phyloP scores from a whole-genome alignment of 2,797 vertebrate genomes.

The Poeciliopsis gracilis region DNA sequence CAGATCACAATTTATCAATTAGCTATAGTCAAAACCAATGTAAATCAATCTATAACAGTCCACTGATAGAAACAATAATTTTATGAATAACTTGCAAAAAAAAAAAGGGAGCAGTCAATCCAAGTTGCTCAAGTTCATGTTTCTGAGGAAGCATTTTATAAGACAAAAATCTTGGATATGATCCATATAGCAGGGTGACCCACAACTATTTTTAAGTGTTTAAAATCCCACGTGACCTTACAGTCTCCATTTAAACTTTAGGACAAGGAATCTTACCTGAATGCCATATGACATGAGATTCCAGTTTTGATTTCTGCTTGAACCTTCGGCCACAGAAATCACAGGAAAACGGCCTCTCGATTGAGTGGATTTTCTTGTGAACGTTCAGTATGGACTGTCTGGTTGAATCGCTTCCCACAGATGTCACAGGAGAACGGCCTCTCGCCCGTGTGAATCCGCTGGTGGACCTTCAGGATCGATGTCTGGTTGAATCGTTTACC shows the following conservation, averaged over 20 bases:
- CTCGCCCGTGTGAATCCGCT: conserved; percentile 28
- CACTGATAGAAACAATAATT: neutral
- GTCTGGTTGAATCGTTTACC: conserved; percentile 31
- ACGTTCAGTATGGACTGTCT: conserved; percentile 13
- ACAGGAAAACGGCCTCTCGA: conserved; percentile 18
- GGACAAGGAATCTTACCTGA: conserved; percentile 5
- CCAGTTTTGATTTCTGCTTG: conserved; percentile 14
- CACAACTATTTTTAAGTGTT: neutral
- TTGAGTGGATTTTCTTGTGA: conserved; percentile 23
- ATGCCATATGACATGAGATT: conserved; percentile 24
- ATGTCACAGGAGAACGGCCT: conserved; percentile 20
- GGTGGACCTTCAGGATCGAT: conserved; percentile 19
- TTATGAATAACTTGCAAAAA: neutral
- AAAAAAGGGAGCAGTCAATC: neutral
- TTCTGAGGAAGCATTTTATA: neutral
- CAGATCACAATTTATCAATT: neutral
- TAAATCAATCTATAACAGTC: neutral
- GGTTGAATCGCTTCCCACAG: conserved; percentile 26
- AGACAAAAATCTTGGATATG: neutral
- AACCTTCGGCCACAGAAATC: conserved; percentile 22
- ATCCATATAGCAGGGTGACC: neutral
- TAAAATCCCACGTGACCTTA: neutral
- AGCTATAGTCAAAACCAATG: neutral
- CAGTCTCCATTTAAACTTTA: neutral
- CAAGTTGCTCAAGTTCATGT: neutral